Evolutionary conservation across 2,797 vertebrate species (phyloP).

Genomic region (Argya squamiceps): DNA sequence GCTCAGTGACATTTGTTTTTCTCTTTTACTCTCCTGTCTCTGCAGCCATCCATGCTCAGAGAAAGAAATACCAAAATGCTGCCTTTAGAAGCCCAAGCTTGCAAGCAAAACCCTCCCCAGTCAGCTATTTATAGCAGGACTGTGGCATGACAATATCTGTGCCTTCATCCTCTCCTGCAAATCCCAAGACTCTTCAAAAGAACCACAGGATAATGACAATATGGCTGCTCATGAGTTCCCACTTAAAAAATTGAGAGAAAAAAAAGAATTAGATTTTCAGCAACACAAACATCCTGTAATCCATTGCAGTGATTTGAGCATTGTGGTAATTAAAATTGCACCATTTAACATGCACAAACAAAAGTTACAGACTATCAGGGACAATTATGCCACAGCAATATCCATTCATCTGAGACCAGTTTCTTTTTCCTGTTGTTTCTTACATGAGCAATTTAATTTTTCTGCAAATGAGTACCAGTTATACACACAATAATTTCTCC

Average conservation of each 20-base stretch:
- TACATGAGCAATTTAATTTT: not conserved
- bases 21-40: not conserved
- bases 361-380: not conserved
- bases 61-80: not conserved
- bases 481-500: not conserved
- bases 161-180: not conserved
- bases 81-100: not conserved
- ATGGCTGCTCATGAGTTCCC: not conserved
- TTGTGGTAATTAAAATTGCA: constrained; percentile 9
- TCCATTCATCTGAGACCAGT: not conserved
- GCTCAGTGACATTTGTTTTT: not conserved
- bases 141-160: not conserved
- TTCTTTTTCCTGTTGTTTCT: not conserved
- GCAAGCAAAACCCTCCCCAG: not conserved
- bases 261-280: not conserved
- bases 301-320: not conserved
- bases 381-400: not conserved
- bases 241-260: not conserved
- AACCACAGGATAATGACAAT: not conserved
- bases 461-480: not conserved
- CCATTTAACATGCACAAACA: constrained; percentile 5
- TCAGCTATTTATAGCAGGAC: not conserved
- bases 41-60: not conserved
- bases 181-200: not conserved
- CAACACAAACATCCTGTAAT: not conserved